A percentile compares a stretch with the other conserved stretches of the same genome.
Conservation (phyloP, 1,140 invertebrate species). For the Cyphomyrmex costatus region DNA sequence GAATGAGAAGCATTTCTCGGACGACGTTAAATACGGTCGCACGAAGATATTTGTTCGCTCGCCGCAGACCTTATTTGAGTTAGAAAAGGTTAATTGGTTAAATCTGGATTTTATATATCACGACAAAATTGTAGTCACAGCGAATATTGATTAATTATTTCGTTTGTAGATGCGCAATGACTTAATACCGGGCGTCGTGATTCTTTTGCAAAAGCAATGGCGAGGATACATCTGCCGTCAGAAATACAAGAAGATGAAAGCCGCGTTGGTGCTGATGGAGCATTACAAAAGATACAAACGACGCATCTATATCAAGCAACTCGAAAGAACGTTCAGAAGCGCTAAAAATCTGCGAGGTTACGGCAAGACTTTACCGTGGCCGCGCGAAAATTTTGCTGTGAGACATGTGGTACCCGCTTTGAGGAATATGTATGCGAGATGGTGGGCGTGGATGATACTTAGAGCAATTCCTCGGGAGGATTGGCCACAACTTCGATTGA, state of each 20-base stretch:
- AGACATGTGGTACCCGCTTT: conserved; percentile 88
- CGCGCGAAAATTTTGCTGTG: conserved; percentile 91
- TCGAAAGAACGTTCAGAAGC: conserved; percentile 89
- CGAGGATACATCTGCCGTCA: conserved; percentile 93
- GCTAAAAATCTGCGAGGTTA: conserved; percentile 90
- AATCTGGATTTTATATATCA: not conserved
- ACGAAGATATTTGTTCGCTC: conserved; percentile 98
- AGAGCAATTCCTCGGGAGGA: conserved; percentile 93
- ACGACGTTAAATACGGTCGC: conserved; percentile 97
- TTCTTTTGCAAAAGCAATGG: conserved; percentile 97
- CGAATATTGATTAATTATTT: conserved; percentile 53
- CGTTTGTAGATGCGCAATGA: conserved; percentile 89
- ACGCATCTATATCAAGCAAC: conserved; percentile 91
- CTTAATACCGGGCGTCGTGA: conserved; percentile 95
- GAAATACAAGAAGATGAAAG: conserved; percentile 94
- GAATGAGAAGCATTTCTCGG: conserved; percentile 91
- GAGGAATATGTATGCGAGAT: conserved; percentile 90
- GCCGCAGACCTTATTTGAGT: conserved; percentile 94
- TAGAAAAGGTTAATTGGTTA: conserved; percentile 90
- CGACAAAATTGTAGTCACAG: not conserved
- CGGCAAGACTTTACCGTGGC: conserved; percentile 94
- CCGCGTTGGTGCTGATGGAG: conserved; percentile 93
- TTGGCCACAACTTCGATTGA: conserved; percentile 94
- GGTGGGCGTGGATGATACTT: conserved; percentile 96
- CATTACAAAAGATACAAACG: conserved; percentile 96